Conservation (phyloP, 2,113 vertebrate genomes). For the Paedocypris sp. region DNA sequence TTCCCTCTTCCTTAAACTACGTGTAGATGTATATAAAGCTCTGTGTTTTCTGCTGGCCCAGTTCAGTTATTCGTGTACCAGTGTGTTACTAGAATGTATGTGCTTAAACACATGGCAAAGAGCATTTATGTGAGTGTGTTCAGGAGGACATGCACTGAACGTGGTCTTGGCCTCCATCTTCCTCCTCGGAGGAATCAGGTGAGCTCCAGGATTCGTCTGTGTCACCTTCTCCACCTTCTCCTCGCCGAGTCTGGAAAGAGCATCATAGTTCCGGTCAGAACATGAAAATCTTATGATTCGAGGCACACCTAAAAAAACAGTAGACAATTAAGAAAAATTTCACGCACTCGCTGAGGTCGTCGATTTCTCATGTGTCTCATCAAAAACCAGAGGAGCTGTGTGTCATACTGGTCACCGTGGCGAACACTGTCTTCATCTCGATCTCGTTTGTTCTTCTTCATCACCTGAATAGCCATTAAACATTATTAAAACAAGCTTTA, state of each 20-base stretch:
- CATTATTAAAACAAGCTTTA: not conserved
- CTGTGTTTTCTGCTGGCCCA: slow-evolving; percentile 31
- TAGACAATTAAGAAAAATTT: not conserved
- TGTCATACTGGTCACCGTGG: slow-evolving; percentile 86
- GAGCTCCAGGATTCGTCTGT: slow-evolving; percentile 83
- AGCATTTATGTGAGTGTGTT: slow-evolving; percentile 40
- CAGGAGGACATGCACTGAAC: slow-evolving; percentile 94
- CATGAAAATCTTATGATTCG: too few relatives aligned
- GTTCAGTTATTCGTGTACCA: slow-evolving; percentile 46
- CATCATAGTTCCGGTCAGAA: too few relatives aligned
- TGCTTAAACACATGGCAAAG: slow-evolving; percentile 55
- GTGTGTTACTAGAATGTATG: slow-evolving; percentile 55
- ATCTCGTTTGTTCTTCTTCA: slow-evolving; percentile 93
- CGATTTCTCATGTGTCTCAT: slow-evolving; percentile 93
- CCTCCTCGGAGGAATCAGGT: slow-evolving; percentile 80
- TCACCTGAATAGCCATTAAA: slow-evolving; percentile 61
- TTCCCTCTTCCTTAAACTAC: slow-evolving; percentile 28
- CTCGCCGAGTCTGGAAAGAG: slow-evolving; percentile 56
- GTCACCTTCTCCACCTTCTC: slow-evolving; percentile 69
- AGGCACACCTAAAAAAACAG: not conserved
- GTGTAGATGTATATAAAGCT: slow-evolving; percentile 32
- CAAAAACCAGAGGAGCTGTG: slow-evolving; percentile 92
- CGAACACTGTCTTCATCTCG: slow-evolving; percentile 83
- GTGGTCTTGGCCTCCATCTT: slow-evolving; percentile 81
- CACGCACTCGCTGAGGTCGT: slow-evolving; percentile 72